Evolutionary conservation across 1,140 invertebrate species (phyloP).

Genomic region (Acromyrmex heyeri): DNA sequence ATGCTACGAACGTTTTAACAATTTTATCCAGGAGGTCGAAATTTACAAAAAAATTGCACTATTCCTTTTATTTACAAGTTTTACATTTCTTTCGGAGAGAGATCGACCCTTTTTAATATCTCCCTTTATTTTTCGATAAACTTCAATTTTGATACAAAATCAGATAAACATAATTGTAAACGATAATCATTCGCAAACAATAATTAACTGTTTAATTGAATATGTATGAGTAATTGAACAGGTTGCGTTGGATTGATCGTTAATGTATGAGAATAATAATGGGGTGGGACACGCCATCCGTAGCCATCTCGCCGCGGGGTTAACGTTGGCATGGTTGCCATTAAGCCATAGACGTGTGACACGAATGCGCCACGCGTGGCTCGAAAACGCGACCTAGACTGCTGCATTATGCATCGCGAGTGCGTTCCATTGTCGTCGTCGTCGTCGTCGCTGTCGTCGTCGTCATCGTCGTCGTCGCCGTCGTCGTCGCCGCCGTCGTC

Average conservation of each 20-base stretch:
- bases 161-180: not conserved
- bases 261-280: constrained; percentile 56
- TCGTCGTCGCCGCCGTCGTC: constrained; percentile 20
- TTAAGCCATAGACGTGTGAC: constrained; percentile 51
- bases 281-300: not conserved
- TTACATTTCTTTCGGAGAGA: too few species aligned
- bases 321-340: constrained; percentile 6
- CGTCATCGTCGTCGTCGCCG: not conserved
- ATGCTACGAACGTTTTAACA: too few species aligned
- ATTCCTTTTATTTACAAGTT: too few species aligned
- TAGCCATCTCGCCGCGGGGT: not conserved
- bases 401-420: constrained; percentile 69
- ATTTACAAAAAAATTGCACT: too few species aligned
- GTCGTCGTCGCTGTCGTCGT: not conserved
- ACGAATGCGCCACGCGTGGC: not conserved
- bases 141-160: not conserved
- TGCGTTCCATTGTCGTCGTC: constrained; percentile 2
- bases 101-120: too few species aligned
- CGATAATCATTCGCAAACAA: not conserved
- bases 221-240: constrained; percentile 29
- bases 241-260: not conserved
- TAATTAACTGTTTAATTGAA: constrained; percentile 40
- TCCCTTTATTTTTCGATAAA: not conserved
- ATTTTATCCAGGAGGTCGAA: too few species aligned
- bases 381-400: constrained; percentile 28